Evolutionary conservation across 2,113 vertebrate genomes (phyloP).

Genomic region (Eleginops maclovinus): DNA sequence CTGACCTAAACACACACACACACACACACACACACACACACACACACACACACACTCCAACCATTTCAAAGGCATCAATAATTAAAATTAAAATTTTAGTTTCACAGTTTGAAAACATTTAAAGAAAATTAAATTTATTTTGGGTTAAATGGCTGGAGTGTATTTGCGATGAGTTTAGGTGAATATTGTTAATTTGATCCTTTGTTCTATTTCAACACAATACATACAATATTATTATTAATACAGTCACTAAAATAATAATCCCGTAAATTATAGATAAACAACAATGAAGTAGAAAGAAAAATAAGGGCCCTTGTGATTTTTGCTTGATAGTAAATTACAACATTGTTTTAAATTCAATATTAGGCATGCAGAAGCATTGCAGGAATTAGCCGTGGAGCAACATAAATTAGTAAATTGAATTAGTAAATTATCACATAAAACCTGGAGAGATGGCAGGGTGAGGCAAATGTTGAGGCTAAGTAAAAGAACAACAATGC

Average conservation of each 20-base stretch:
- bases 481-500: constrained; percentile 28
- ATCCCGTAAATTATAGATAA: constrained; percentile 15
- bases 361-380: constrained; percentile 4
- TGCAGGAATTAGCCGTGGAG: not conserved
- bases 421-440: constrained; percentile 56
- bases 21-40: too few species aligned
- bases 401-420: constrained; percentile 35
- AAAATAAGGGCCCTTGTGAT: not conserved
- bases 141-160: not conserved
- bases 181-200: not conserved
- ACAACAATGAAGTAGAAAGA: not conserved
- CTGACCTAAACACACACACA: not conserved
- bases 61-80: not conserved
- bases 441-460: constrained; percentile 40
- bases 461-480: constrained; percentile 16
- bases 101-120: not conserved
- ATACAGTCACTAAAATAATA: not conserved
- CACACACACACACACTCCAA: not conserved
- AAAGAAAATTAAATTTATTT: not conserved
- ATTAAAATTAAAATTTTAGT: not conserved
- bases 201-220: not conserved
- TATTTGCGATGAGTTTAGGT: constrained; percentile 3
- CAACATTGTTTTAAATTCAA: not conserved
- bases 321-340: not conserved
- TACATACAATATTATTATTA: constrained; percentile 6